phyloP scores from a whole-genome alignment of 2,113 vertebrate genomes.

The Ctenodactylus gundi region DNA sequence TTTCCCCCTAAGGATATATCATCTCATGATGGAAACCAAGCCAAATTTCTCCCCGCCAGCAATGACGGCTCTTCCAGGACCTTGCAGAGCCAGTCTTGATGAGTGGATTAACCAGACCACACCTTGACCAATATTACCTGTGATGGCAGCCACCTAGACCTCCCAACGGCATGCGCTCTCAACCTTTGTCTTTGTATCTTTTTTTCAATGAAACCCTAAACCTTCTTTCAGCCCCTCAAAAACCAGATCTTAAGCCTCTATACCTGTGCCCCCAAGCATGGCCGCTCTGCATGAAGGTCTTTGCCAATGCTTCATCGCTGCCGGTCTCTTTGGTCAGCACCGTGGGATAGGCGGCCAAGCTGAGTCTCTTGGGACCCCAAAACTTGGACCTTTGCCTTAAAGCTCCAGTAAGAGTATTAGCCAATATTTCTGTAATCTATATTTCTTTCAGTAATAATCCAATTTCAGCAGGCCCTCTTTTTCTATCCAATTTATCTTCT shows the following conservation, averaged over 20 bases:
- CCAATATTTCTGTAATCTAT: not conserved
- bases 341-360: not conserved
- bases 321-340: not conserved
- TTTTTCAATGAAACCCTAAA: not conserved
- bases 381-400: not conserved
- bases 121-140: not conserved
- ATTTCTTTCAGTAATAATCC: not conserved
- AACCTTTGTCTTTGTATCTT: not conserved
- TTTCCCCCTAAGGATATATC: not conserved
- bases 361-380: not conserved
- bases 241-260: not conserved
- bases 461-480: not conserved
- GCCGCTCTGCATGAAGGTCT: not conserved
- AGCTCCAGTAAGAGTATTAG: not conserved
- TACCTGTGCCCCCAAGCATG: not conserved
- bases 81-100: not conserved
- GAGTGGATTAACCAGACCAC: too few relatives aligned
- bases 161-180: too few relatives aligned
- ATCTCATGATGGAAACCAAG: not conserved
- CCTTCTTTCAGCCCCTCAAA: not conserved
- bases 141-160: not conserved
- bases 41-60: not conserved
- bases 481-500: not conserved
- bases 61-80: not conserved
- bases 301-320: not conserved